These are phyloP conservation scores for Cyanistes caeruleus DNA, from an alignment of 2,113 vertebrate species.

Conservation along the genomic window DNA sequence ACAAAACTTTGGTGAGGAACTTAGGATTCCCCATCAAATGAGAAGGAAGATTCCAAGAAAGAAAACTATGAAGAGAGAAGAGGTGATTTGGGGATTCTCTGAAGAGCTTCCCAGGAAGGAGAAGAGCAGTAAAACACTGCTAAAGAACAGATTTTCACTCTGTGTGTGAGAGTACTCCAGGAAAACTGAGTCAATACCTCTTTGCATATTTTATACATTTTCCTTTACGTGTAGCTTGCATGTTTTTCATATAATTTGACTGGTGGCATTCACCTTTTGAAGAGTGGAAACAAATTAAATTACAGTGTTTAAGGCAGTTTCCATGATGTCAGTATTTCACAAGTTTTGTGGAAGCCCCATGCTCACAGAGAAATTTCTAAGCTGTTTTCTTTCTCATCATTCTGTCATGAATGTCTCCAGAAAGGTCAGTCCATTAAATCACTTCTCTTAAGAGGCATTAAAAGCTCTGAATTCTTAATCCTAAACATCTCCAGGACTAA, in stretches of 20 bases:
- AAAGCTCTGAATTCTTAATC: neutral
- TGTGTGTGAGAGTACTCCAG: neutral
- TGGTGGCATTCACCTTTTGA: neutral
- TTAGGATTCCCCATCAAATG: neutral
- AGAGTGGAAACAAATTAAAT: neutral
- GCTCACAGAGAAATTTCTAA: neutral
- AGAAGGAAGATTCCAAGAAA: neutral
- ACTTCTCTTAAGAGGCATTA: neutral
- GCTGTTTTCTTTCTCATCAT: neutral
- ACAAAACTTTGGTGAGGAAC: neutral
- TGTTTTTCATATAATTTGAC: neutral
- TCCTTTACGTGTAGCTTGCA: neutral
- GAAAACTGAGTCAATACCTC: neutral
- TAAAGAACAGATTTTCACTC: neutral
- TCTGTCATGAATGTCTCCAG: neutral
- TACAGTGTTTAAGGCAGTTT: neutral
- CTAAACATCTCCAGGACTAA: neutral
- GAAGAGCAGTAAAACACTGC: neutral
- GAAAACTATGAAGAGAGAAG: neutral
- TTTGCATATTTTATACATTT: neutral
- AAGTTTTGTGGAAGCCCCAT: neutral
- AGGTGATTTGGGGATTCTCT: neutral
- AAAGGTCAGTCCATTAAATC: neutral
- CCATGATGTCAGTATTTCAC: neutral
- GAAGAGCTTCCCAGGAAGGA: neutral